Evolutionary conservation across 2,797 vertebrate species (phyloP).

Genomic region (Lemur catta): DNA sequence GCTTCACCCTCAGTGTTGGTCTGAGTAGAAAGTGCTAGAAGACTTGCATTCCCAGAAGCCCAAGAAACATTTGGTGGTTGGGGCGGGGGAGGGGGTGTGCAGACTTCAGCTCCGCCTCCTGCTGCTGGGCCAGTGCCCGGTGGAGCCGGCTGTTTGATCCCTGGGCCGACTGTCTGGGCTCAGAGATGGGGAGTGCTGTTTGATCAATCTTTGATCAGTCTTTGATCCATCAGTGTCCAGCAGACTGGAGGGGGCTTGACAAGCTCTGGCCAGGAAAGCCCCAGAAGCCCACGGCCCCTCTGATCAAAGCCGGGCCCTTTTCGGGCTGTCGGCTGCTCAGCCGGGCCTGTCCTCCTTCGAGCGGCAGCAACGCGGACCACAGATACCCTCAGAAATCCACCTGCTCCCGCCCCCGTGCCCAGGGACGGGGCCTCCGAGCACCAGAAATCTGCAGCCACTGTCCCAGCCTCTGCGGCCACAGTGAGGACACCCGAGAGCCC

Average conservation of each 20-base stretch:
- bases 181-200: not conserved
- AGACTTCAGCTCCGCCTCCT: accelerated
- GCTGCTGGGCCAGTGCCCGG: not conserved
- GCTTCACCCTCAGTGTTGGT: not conserved
- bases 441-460: not conserved
- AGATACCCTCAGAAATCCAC: accelerated
- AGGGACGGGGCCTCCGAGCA: not conserved
- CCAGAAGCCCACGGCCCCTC: not conserved
- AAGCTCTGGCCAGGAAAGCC: not conserved
- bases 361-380: accelerated
- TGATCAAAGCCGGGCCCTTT: not conserved
- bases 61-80: not conserved
- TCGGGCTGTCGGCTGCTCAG: not conserved
- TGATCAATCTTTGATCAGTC: not conserved
- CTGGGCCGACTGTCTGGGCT: not conserved
- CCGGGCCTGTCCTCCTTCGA: not conserved
- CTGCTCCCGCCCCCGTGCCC: accelerated
- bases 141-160: not conserved
- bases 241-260: not conserved
- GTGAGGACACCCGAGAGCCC: not conserved
- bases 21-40: not conserved
- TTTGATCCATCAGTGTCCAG: not conserved
- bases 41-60: not conserved
- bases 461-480: not conserved
- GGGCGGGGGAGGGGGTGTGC: no score